phyloP scores from a whole-genome alignment of 2,888 invertebrate species.

The Bhutanitis thaidina region DNA sequence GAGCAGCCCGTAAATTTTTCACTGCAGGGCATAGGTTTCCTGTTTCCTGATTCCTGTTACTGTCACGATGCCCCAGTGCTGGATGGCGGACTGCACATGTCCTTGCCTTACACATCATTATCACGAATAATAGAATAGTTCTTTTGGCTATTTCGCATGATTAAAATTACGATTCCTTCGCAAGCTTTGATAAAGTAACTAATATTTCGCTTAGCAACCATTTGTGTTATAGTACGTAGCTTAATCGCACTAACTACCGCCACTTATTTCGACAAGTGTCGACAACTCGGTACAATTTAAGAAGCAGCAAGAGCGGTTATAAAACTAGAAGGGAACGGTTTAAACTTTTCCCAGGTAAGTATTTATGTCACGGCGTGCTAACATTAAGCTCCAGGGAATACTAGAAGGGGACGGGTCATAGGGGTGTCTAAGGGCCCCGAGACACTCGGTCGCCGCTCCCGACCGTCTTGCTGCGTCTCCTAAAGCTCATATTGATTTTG shows the following conservation, averaged over 20 bases:
- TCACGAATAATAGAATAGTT: not conserved
- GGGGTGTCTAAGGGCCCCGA: conserved; percentile 49
- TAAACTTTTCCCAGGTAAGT: conserved; percentile 63
- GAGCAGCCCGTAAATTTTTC: too few relatives aligned
- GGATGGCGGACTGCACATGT: too few relatives aligned
- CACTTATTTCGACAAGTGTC: conserved; percentile 20
- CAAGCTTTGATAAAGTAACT: conserved; percentile 3
- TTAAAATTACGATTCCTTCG: not conserved
- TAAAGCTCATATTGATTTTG: conserved; percentile 56
- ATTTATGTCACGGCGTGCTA: conserved; percentile 67
- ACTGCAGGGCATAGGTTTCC: too few relatives aligned
- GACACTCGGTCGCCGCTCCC: conserved; percentile 47
- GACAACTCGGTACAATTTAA: conserved; percentile 29
- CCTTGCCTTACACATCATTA: too few relatives aligned
- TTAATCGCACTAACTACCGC: conserved; percentile 12
- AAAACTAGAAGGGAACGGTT: conserved; percentile 56
- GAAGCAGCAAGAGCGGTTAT: conserved; percentile 42
- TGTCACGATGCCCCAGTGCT: too few relatives aligned
- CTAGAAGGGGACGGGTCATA: conserved; percentile 51
- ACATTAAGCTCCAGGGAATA: conserved; percentile 54
- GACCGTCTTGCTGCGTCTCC: conserved; percentile 45
- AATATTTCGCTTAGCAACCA: conserved; percentile 14
- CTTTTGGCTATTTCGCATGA: not conserved
- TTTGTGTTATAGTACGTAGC: conserved; percentile 9
- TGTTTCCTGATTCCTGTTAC: too few relatives aligned